Evolutionary conservation across 2,888 invertebrate genomes (phyloP), one percentile per base, ranked within the genome.

Genomic region (Torymus tubicola): DNA sequence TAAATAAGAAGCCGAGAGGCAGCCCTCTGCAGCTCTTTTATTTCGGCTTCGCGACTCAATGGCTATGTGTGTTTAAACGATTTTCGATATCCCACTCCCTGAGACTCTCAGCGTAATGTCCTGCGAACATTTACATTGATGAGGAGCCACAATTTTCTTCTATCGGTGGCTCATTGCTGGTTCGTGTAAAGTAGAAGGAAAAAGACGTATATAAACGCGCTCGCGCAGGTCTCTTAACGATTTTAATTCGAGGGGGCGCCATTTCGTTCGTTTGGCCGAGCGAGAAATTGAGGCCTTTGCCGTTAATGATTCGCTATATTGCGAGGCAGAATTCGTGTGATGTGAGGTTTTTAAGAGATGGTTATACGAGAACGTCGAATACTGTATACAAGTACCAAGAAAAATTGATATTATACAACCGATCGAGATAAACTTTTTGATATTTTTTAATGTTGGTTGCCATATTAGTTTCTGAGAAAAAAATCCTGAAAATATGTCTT

Each of bases 51-150:
- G 16, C 12, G 31, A 16, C n/a, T 10, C 52, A 8, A 13, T 14
- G 50, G 4, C 64, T 42, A 24, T 70, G 64, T 65, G 60, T 76
- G 71, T 78, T 73, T 82, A 82, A 82, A 67, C 81, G 79, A 76
- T 82, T 79, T 82, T 82, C 81, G 76, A 82, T 82, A 82, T 78
- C 76, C 70, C 72, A 63, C 58, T 69, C 63, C 21, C 63, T 18
- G 52, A 14, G 65, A 50, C 31, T 70, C 75, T 78, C 71, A n/a
- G n/a, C 75, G 74, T 78, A 78, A 81, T 78, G 72, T 72, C 64
- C 69, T 69, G 69, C n/a, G n/a, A n/a, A n/a, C 73, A 80, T 82
- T 82, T 80, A 80, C 80, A 77, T 77, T 55, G 77, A 70, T 65
- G 80, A 74, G 63, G 31, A 65, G 57, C 76, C 65, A 65, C 77